Percentiles rank a stretch among this genome's conserved stretches.
These are phyloP conservation scores for Esox niger DNA, from an alignment of 2,113 vertebrate genomes.

Conservation along the genomic window DNA sequence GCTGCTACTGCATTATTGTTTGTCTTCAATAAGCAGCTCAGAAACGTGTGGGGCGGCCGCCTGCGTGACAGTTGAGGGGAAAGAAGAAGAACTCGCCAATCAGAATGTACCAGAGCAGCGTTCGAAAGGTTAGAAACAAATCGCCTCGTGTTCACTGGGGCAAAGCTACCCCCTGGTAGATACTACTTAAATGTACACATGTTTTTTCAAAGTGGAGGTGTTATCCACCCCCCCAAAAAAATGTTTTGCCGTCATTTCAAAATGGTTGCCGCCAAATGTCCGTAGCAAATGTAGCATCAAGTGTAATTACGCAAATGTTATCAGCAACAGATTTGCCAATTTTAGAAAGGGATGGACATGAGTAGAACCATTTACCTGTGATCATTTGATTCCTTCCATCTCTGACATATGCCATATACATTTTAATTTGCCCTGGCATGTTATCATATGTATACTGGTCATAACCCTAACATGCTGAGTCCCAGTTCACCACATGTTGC, in stretches of 20 bases:
- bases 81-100: conserved; percentile 58
- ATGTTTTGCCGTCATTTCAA: conserved; percentile 57
- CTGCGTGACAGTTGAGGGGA: conserved; percentile 59
- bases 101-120: conserved; percentile 55
- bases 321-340: too few relatives aligned
- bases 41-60: conserved; percentile 63
- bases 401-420: not conserved
- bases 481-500: conserved; percentile 48
- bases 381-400: too few relatives aligned
- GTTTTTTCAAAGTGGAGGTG: conserved; percentile 48
- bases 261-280: conserved; percentile 55
- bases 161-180: conserved; percentile 46
- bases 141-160: conserved; percentile 32
- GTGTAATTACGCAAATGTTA: not conserved
- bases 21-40: conserved; percentile 73
- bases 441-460: conserved; percentile 48
- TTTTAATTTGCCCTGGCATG: conserved; percentile 31
- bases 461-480: conserved; percentile 51
- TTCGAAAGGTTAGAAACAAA: conserved; percentile 57
- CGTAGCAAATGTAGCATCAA: conserved; percentile 7
- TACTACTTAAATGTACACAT: conserved; percentile 41
- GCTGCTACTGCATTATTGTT: conserved; percentile 85
- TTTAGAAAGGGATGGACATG: too few relatives aligned
- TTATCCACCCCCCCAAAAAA: conserved; percentile 43
- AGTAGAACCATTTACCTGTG: too few relatives aligned